Conservation (phyloP, 2,888 invertebrate species). For the Plusia festucae region DNA sequence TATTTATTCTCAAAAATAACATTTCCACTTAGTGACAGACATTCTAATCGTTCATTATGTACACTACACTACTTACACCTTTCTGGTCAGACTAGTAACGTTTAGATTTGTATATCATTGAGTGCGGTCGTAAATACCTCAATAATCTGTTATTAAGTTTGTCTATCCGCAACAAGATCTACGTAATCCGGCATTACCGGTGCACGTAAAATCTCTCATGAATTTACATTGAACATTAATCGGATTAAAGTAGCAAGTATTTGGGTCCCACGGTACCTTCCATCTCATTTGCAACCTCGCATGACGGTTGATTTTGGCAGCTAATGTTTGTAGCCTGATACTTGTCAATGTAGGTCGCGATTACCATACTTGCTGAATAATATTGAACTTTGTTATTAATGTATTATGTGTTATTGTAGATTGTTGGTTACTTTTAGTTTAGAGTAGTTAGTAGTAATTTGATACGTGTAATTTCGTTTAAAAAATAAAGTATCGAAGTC, state of each 20-base stretch:
- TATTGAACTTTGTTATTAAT: slow-evolving; percentile 37
- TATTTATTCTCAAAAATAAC: not conserved
- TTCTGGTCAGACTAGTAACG: not conserved
- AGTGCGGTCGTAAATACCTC: not conserved
- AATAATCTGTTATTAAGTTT: slow-evolving; percentile 20
- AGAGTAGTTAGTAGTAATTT: slow-evolving; percentile 26
- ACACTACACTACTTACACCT: not conserved
- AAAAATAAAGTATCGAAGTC: slow-evolving; percentile 28
- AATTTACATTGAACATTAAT: slow-evolving; percentile 64
- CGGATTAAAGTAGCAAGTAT: slow-evolving; percentile 51
- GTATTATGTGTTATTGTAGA: slow-evolving; percentile 40
- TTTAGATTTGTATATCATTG: not conserved
- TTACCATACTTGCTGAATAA: slow-evolving; percentile 50
- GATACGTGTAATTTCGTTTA: slow-evolving; percentile 32
- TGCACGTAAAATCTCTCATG: slow-evolving; percentile 55
- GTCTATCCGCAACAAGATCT: slow-evolving; percentile 42
- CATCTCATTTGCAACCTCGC: slow-evolving; percentile 36
- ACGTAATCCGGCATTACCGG: slow-evolving; percentile 48
- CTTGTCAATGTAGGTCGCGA: slow-evolving; percentile 52
- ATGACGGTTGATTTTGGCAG: slow-evolving; percentile 53
- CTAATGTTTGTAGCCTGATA: slow-evolving; percentile 46
- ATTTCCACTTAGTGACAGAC: not conserved
- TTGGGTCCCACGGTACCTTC: slow-evolving; percentile 52
- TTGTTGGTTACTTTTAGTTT: slow-evolving; percentile 2
- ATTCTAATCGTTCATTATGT: not conserved